phyloP scores from a whole-genome alignment of 2,888 invertebrate species.

The Sclerodermus sp. region DNA sequence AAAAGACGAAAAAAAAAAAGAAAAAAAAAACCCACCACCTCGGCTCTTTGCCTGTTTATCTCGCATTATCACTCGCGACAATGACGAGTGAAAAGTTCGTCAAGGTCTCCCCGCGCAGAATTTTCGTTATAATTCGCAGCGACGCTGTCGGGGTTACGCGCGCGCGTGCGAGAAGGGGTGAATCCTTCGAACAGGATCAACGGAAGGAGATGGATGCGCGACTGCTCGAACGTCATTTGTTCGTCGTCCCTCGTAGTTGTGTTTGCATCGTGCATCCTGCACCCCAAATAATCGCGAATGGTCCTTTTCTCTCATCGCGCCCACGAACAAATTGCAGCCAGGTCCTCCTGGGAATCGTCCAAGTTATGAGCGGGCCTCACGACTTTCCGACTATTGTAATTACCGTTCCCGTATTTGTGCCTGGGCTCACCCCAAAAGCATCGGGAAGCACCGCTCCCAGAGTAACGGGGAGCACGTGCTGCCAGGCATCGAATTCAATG shows the following conservation, averaged over 20 bases:
- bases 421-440: conserved; percentile 26
- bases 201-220: conserved; percentile 26
- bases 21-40: too few species aligned
- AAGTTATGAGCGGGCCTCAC: conserved; percentile 51
- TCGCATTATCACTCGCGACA: too few species aligned
- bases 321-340: conserved; percentile 48
- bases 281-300: conserved; percentile 45
- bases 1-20: conserved; percentile 14
- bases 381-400: conserved; percentile 52
- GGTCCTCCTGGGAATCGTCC: conserved; percentile 40
- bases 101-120: too few species aligned
- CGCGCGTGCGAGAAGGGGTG: conserved; percentile 3
- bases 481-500: too few species aligned
- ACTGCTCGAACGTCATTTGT: conserved; percentile 42
- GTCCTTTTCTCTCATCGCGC: conserved; percentile 39
- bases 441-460: conserved; percentile 17
- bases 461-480: too few species aligned
- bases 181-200: conserved; percentile 14
- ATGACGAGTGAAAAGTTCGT: too few species aligned
- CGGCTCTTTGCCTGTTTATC: too few species aligned
- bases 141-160: too few species aligned
- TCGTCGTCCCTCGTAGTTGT: conserved; percentile 32
- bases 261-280: conserved; percentile 42
- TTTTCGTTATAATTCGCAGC: too few species aligned
- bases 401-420: conserved; percentile 42